Evolutionary conservation across 2,797 vertebrate genomes (phyloP).

Genomic region (Clarias pachynema): DNA sequence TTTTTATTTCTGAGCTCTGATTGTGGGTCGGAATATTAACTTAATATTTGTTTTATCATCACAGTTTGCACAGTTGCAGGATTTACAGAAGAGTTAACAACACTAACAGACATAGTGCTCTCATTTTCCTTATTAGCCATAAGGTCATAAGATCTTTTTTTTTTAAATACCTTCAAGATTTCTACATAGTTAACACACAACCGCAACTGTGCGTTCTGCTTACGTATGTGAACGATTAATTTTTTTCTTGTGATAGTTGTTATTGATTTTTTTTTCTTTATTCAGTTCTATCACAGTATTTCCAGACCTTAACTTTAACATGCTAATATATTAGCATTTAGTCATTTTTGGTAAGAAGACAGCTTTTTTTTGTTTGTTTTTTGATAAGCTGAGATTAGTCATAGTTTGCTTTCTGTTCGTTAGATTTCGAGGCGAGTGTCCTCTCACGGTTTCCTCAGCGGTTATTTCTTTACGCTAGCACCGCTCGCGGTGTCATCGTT

Average conservation of each 20-base stretch:
- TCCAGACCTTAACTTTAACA: not conserved
- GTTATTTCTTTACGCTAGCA: not conserved
- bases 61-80: not conserved
- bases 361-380: too few species aligned
- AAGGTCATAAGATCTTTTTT: not conserved
- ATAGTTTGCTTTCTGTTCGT: not conserved
- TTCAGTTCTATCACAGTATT: not conserved
- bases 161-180: not conserved
- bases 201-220: not conserved
- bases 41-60: not conserved
- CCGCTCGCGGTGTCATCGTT: not conserved
- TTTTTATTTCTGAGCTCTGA: not conserved
- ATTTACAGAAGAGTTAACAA: not conserved
- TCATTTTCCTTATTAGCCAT: not conserved
- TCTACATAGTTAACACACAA: not conserved
- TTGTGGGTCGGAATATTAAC: not conserved
- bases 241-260: not conserved
- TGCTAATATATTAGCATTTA: too few species aligned
- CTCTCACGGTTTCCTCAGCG: not conserved
- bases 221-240: fast-evolving
- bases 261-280: not conserved
- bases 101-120: not conserved
- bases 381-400: not conserved
- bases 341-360: not conserved
- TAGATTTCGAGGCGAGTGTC: not conserved